Base-by-base conservation (phyloP, 2,113 vertebrate species). In the Stigmatopora argus region DNA sequence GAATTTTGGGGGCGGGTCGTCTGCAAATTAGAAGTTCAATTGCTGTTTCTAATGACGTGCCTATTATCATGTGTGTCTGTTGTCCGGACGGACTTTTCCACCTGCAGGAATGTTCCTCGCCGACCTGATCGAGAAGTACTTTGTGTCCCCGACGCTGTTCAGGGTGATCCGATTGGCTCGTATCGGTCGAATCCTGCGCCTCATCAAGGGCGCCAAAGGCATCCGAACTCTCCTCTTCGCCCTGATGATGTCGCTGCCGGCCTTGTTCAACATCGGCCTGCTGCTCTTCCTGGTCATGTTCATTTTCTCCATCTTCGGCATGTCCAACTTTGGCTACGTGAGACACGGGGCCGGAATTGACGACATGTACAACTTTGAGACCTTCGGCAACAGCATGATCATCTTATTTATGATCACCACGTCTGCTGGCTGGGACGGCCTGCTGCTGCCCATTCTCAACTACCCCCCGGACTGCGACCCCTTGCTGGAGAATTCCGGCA, bases 361-460 rank as follows among this genome's bases (percentile, higher is more conserved):
- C 0, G 96, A 99, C 71, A 91, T 99, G 96, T 99, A 98, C 92
- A 99, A 99, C 77, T 99, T 99, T 17, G 96, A 99, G 88, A 99
- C 97, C 0, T 99, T 99, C 3, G 97, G 97, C 75, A 99, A 99
- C 90, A 98, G 96, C 85, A 99, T 99, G 97, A 99, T 99, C 91
- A 97, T 95, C 90, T 74, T 99, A 76, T 99, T 99, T 72, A 96
- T 97, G 92, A 93, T 99, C 89, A 99, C 97, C 63, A 99, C 97
- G 0, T 99, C 97, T 0, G 97, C 97, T 0, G 97, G 97, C 0
- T 99, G 97, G 97, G 97, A 99, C 1, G 96, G 96, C 53, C 89
- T 99, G 47, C 88, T 99, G 66, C 85, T 97, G 80, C 97, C 97
- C 4, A 97, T 99, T 82, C 92, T 98, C 0, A 99, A 99, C 91